These are phyloP conservation scores for Solen grandis DNA, from an alignment of 1,140 invertebrate species.

Conservation along the genomic window DNA sequence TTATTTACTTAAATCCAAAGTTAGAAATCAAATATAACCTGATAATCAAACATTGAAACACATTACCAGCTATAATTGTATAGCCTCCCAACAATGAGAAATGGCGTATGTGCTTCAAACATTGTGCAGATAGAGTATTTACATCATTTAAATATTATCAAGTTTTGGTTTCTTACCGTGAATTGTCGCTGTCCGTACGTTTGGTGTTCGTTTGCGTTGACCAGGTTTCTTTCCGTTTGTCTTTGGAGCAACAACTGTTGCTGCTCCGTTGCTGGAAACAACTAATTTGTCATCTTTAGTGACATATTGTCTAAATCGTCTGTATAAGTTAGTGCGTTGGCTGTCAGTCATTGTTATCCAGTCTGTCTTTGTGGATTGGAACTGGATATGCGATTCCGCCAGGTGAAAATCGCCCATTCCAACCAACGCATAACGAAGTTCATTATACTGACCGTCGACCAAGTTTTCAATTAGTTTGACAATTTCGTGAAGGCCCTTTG, in stretches of 20 bases:
- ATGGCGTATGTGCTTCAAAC: too few relatives aligned
- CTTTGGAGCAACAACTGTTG: background rate
- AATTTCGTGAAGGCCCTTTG: slow-evolving; percentile 21
- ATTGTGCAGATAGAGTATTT: too few relatives aligned
- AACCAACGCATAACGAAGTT: slow-evolving; percentile 7
- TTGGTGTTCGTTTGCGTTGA: slow-evolving; percentile 25
- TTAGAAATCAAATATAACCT: too few relatives aligned
- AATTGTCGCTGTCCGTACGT: slow-evolving; percentile 16
- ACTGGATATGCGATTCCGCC: slow-evolving; percentile 1
- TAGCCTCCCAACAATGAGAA: too few relatives aligned
- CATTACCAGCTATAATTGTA: too few relatives aligned
- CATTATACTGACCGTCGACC: slow-evolving; percentile 21
- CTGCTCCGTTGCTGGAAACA: background rate
- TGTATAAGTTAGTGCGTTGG: background rate
- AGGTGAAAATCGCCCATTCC: slow-evolving; percentile 11
- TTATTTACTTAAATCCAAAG: too few relatives aligned
- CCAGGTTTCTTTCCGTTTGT: slow-evolving; percentile 6
- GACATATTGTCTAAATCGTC: background rate
- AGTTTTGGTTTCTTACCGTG: too few relatives aligned
- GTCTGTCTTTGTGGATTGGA: background rate
- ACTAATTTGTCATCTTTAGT: background rate
- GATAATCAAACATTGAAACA: too few relatives aligned
- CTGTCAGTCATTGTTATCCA: background rate
- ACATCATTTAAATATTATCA: too few relatives aligned
- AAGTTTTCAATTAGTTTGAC: background rate